Evolutionary conservation across 2,113 vertebrate genomes (phyloP).

Genomic region (Phasianus colchicus): DNA sequence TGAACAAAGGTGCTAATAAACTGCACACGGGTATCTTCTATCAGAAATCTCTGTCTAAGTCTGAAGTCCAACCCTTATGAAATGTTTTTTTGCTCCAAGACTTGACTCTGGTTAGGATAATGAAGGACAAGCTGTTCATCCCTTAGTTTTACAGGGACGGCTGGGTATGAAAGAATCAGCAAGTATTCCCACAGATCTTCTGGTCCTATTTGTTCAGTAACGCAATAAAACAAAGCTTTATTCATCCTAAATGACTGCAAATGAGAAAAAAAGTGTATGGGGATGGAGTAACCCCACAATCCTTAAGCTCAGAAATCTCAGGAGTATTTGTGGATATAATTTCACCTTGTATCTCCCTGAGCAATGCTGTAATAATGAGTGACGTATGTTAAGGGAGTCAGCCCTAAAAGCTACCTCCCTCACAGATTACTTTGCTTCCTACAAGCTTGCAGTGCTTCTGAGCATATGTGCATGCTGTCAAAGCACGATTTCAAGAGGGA

Average conservation of each 20-base stretch:
- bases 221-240: neutral
- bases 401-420: slow-evolving; percentile 54
- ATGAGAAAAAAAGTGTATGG: neutral
- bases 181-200: neutral
- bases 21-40: neutral
- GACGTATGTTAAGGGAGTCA: neutral
- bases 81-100: neutral
- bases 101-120: neutral
- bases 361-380: neutral
- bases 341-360: neutral
- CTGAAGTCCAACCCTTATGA: neutral
- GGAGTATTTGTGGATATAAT: neutral
- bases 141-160: neutral
- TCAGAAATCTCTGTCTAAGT: neutral
- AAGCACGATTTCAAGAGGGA: slow-evolving; percentile 55
- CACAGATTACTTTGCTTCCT: slow-evolving; percentile 54
- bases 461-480: slow-evolving; percentile 59
- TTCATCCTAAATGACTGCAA: neutral
- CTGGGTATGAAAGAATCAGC: neutral
- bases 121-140: neutral
- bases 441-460: slow-evolving; percentile 16
- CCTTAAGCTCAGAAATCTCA: neutral
- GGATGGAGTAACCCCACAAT: neutral
- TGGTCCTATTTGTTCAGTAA: neutral
- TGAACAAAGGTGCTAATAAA: neutral